phyloP scores from a whole-genome alignment of 2,888 invertebrate genomes.

The Phragmatobia fuliginosa region DNA sequence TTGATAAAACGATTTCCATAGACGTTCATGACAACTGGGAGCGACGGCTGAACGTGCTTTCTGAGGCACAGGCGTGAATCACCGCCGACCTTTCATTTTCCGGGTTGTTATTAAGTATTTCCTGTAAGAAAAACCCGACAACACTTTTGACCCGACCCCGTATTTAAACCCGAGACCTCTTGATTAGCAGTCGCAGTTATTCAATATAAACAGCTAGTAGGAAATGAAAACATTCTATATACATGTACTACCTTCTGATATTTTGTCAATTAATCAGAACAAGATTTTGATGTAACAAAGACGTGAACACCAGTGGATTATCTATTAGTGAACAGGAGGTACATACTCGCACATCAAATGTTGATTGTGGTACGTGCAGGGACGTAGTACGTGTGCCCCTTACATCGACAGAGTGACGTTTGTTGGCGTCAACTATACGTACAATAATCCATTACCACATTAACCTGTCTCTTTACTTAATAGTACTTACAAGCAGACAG shows the following conservation, averaged over 20 bases:
- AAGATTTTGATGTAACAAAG: background rate
- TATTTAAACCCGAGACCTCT: too few species aligned
- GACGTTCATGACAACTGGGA: too few species aligned
- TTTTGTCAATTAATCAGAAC: background rate
- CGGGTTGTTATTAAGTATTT: too few species aligned
- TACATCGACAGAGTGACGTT: conserved; percentile 49
- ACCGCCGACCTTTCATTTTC: too few species aligned
- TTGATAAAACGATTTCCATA: too few species aligned
- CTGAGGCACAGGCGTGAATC: too few species aligned
- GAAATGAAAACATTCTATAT: background rate
- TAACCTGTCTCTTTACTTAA: conserved; percentile 50
- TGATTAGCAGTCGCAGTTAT: too few species aligned
- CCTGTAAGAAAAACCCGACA: too few species aligned
- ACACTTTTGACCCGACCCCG: too few species aligned
- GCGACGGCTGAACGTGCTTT: too few species aligned
- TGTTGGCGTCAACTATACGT: conserved; percentile 53
- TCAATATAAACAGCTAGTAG: too few species aligned
- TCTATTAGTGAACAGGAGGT: conserved; percentile 9
- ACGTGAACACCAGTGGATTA: background rate
- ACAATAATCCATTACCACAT: conserved; percentile 63
- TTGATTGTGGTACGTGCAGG: conserved; percentile 13
- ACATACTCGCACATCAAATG: conserved; percentile 14
- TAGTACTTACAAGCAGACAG: conserved; percentile 33
- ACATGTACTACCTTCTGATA: background rate
- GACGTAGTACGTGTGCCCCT: conserved; percentile 16